Percentiles rank a stretch among this genome's conserved stretches.
Evolutionary conservation across 53 echinoderm and acorn worm species (phyloP).

Genomic region (Zoroaster sp.): DNA sequence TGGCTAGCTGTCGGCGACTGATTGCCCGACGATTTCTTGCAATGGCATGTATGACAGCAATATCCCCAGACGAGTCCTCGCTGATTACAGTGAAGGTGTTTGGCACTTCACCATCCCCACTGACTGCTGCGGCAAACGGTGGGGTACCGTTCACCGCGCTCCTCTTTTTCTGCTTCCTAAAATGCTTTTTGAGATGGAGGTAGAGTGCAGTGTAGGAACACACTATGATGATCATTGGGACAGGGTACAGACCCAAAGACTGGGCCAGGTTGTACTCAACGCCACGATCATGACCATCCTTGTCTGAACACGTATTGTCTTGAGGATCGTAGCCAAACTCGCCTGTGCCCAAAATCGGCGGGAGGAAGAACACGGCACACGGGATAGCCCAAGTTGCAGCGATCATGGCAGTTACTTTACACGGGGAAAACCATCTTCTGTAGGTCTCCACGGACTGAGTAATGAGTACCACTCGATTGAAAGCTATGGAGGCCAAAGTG

Average conservation of each 20-base stretch:
- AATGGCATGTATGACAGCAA: not conserved
- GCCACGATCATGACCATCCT: conserved; percentile 10
- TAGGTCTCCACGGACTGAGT: not conserved
- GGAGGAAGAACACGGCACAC: conserved; percentile 10
- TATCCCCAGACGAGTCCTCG: not conserved
- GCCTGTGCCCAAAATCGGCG: conserved; percentile 5
- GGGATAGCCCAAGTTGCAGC: conserved; percentile 28
- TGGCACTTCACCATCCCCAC: not conserved
- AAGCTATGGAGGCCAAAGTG: conserved; percentile 13
- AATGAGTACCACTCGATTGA: conserved; percentile 28
- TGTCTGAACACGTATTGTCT: conserved; percentile 33
- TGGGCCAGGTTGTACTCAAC: conserved; percentile 28
- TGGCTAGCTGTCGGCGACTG: conserved; percentile 48
- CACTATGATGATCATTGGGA: conserved; percentile 57
- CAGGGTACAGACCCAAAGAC: conserved; percentile 4
- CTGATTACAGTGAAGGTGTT: not conserved
- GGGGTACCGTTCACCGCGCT: not conserved
- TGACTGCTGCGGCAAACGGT: not conserved
- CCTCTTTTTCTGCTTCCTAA: conserved; percentile 28
- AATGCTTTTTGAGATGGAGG: conserved; percentile 55
- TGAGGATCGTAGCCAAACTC: conserved; percentile 17
- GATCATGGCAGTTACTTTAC: conserved; percentile 28
- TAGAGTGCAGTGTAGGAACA: conserved; percentile 59
- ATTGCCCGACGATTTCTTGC: not conserved
- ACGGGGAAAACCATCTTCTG: not conserved